These are phyloP conservation scores for Leptestheria dahalacensis DNA, from an alignment of 1,140 invertebrate species.

Conservation along the genomic window DNA sequence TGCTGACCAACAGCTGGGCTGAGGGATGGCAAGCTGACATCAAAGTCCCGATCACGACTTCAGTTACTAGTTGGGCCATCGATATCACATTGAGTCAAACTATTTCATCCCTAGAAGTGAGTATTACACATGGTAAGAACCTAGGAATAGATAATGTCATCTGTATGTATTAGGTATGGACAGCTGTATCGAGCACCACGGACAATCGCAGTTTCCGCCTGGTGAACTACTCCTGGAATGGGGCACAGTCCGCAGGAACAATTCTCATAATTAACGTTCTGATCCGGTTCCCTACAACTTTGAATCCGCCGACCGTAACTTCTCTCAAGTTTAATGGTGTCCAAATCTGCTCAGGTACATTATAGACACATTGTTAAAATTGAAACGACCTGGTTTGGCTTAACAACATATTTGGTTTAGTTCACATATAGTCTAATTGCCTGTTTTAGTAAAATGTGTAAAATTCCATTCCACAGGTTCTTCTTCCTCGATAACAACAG, in stretches of 20 bases:
- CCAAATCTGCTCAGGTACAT: slow-evolving; percentile 1
- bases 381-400: neutral
- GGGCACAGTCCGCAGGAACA: slow-evolving; percentile 7
- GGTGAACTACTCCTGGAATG: slow-evolving; percentile 5
- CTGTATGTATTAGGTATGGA: neutral
- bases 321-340: slow-evolving; percentile 6
- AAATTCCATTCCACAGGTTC: neutral
- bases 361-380: neutral
- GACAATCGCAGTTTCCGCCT: slow-evolving; percentile 6
- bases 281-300: neutral
- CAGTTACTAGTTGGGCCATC: slow-evolving; percentile 9
- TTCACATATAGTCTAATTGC: no score
- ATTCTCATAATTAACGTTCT: neutral
- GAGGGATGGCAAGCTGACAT: slow-evolving; percentile 11
- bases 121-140: neutral
- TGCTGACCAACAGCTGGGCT: slow-evolving; percentile 7
- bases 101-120: slow-evolving; percentile 3
- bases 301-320: neutral
- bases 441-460: no score
- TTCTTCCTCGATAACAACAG: neutral
- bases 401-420: neutral
- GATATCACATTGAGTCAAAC: neutral
- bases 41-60: neutral
- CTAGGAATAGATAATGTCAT: neutral
- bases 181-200: neutral